Evolutionary conservation across 2,113 vertebrate genomes (phyloP).

Genomic region (Entosphenus tridentatus): DNA sequence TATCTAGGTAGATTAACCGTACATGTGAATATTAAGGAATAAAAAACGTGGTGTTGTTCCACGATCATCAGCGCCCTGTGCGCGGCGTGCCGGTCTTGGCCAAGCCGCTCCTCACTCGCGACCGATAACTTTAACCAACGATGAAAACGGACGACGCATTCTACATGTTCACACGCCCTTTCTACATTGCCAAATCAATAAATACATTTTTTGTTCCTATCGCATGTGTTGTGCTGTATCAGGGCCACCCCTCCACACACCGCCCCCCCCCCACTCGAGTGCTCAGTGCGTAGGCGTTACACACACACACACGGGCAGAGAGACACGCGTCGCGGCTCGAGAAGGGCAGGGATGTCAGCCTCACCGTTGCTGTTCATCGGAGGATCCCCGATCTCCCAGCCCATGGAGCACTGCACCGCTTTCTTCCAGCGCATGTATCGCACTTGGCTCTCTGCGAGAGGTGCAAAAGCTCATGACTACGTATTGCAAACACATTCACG

Average conservation of each 20-base stretch:
- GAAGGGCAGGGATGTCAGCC: slow-evolving; percentile 5
- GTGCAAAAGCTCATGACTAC: slow-evolving; percentile 10
- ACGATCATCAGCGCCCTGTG: too few relatives aligned
- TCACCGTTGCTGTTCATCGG: slow-evolving; percentile 27
- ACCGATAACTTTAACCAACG: too few relatives aligned
- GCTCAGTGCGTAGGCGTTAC: too few relatives aligned
- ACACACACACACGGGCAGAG: too few relatives aligned
- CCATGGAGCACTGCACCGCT: slow-evolving; percentile 72
- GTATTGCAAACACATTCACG: neutral
- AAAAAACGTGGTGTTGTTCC: too few relatives aligned
- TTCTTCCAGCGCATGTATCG: slow-evolving; percentile 86
- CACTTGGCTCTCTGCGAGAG: slow-evolving; percentile 56
- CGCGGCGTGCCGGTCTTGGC: too few relatives aligned
- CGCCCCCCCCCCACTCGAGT: neutral
- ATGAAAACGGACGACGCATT: too few relatives aligned
- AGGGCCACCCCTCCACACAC: neutral
- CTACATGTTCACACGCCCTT: too few relatives aligned
- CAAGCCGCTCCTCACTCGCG: too few relatives aligned
- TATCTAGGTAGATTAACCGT: too few relatives aligned
- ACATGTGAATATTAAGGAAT: too few relatives aligned
- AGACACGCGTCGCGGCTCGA: neutral
- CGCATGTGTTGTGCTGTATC: neutral
- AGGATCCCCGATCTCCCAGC: slow-evolving; percentile 50
- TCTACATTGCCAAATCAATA: too few relatives aligned
- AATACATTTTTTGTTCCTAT: neutral